A percentile compares a stretch with the other conserved stretches of the same genome.
Conservation (phyloP, 2,797 vertebrate genomes). For the Glyptemys insculpta region DNA sequence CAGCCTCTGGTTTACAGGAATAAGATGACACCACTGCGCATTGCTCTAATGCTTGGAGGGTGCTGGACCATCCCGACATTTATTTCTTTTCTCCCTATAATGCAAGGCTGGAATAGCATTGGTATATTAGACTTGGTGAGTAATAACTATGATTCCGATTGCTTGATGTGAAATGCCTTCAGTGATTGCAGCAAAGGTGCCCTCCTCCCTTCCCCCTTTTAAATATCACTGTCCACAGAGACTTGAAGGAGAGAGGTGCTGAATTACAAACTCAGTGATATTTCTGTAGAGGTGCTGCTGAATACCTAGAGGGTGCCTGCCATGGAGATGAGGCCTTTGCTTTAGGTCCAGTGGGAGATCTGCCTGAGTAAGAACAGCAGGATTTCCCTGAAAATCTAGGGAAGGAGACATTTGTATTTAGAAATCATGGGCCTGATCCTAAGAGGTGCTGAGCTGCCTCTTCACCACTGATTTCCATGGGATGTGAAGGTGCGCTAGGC, state of each 20-base stretch:
- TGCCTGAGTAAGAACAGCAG: not conserved
- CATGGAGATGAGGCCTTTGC: not conserved
- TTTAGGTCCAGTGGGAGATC: not conserved
- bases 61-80: constrained; percentile 97
- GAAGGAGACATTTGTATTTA: not conserved
- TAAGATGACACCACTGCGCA: constrained; percentile 97
- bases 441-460: not conserved
- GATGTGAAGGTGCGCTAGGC: not conserved
- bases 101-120: constrained; percentile 99
- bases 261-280: not conserved
- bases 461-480: not conserved
- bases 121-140: constrained; percentile 96
- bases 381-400: not conserved
- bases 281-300: fast-evolving
- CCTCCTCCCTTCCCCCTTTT: not conserved
- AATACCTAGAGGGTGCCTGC: not conserved
- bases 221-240: not conserved
- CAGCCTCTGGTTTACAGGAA: constrained; percentile 97
- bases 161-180: not conserved
- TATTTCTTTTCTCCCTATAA: constrained; percentile 98
- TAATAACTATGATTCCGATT: not conserved
- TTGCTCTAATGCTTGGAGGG: constrained; percentile 94
- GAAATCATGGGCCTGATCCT: not conserved
- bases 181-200: not conserved
- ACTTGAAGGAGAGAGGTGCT: not conserved